Evolutionary conservation across 2,888 invertebrate genomes (phyloP).

Genomic region (Macrophya annulata): DNA sequence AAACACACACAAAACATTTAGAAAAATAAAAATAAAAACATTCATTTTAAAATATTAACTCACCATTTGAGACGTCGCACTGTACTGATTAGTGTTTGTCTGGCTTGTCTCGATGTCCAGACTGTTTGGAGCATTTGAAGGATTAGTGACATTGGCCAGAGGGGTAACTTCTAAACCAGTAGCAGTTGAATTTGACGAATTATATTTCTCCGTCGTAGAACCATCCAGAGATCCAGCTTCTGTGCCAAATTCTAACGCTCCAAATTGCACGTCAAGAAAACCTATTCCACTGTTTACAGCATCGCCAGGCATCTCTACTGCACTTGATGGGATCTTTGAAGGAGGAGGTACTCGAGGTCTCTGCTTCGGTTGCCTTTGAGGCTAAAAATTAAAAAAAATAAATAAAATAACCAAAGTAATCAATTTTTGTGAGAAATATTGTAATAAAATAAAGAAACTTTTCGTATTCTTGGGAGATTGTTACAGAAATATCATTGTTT

Average conservation of each 20-base stretch:
- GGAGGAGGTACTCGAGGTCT: slow-evolving; percentile 77
- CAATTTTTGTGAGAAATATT: not conserved
- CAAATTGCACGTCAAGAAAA: slow-evolving; percentile 96
- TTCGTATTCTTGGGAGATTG: not conserved
- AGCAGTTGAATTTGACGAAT: slow-evolving; percentile 75
- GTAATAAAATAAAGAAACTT: not conserved
- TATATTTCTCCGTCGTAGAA: slow-evolving; percentile 79
- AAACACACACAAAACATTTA: slow-evolving; percentile 9
- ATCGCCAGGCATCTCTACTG: slow-evolving; percentile 98
- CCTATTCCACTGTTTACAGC: slow-evolving; percentile 86
- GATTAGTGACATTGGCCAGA: slow-evolving; percentile 67
- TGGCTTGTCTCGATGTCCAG: slow-evolving; percentile 74
- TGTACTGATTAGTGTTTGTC: slow-evolving; percentile 71
- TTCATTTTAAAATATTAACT: not conserved
- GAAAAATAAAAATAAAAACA: not conserved
- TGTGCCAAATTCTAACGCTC: slow-evolving; percentile 89
- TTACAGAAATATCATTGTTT: not conserved
- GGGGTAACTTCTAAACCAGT: slow-evolving; percentile 73
- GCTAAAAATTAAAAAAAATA: slow-evolving; percentile 62
- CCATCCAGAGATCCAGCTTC: slow-evolving; percentile 81
- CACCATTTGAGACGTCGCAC: slow-evolving; percentile 74
- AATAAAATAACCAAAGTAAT: no score
- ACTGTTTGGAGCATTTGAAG: slow-evolving; percentile 72
- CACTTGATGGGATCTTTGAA: slow-evolving; percentile 92
- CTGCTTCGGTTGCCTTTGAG: slow-evolving; percentile 75